phyloP scores from a whole-genome alignment of 2,113 vertebrate species.

The Entomyzon cyanotis region DNA sequence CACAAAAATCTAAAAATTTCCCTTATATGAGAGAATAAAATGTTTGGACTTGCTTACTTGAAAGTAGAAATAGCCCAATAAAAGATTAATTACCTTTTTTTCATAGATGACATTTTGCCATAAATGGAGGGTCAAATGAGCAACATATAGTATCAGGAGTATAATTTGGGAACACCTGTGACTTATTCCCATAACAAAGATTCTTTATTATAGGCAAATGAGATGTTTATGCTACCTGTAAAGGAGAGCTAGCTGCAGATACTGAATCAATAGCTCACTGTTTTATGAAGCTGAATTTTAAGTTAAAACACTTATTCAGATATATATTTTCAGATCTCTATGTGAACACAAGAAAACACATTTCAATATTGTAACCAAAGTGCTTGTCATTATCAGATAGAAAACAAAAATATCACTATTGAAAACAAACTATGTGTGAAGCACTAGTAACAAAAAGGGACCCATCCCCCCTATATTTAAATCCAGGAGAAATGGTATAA shows the following conservation, averaged over 20 bases:
- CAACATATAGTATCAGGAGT: neutral
- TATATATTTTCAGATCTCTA: neutral
- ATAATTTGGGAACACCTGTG: neutral
- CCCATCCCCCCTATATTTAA: rapidly evolving
- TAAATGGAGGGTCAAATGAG: neutral
- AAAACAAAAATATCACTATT: neutral
- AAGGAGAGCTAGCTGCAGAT: neutral
- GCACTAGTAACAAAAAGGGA: neutral
- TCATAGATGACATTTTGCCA: neutral
- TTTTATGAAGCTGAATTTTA: neutral
- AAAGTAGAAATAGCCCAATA: neutral
- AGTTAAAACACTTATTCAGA: neutral
- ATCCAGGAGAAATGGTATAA: neutral
- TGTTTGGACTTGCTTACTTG: neutral
- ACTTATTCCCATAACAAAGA: neutral
- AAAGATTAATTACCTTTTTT: neutral
- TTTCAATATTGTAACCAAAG: neutral
- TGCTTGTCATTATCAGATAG: neutral
- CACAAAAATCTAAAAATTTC: neutral
- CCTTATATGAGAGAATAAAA: neutral
- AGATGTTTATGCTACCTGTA: neutral
- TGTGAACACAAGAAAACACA: neutral
- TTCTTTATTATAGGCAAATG: neutral
- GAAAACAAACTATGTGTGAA: neutral
- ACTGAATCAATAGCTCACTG: neutral